Percentiles rank a stretch among this genome's conserved stretches.
Conservation (phyloP, 1,140 invertebrate genomes). For the Harpegnathos saltator region DNA sequence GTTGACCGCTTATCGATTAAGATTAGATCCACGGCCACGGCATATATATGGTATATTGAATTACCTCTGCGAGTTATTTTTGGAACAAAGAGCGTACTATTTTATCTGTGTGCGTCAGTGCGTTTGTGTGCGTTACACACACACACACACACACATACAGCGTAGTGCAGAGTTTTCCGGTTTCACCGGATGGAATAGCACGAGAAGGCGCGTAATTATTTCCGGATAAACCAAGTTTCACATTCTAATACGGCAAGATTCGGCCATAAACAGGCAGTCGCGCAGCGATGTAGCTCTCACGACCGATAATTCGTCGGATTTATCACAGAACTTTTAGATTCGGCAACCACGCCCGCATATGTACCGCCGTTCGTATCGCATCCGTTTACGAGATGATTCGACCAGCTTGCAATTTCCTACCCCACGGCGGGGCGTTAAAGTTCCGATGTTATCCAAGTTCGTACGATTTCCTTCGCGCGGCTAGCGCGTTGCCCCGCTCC, state of each 20-base stretch:
- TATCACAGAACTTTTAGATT: slow-evolving; percentile 62
- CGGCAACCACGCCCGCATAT: slow-evolving; percentile 38
- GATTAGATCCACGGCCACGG: slow-evolving; percentile 61
- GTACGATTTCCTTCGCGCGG: slow-evolving; percentile 7
- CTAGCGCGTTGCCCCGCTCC: neutral
- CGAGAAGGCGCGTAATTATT: slow-evolving; percentile 12
- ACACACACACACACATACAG: too few species aligned
- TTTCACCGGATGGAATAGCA: slow-evolving; percentile 4
- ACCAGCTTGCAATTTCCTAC: slow-evolving; percentile 51
- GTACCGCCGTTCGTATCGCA: slow-evolving; percentile 46
- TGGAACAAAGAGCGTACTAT: slow-evolving; percentile 4
- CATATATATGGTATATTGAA: slow-evolving; percentile 61
- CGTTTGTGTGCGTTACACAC: neutral
- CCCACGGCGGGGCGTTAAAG: slow-evolving; percentile 21
- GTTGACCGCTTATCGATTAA: slow-evolving; percentile 66
- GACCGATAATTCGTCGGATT: slow-evolving; percentile 52
- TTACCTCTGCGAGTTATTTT: slow-evolving; percentile 52
- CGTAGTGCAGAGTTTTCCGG: neutral
- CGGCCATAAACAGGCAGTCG: slow-evolving; percentile 5
- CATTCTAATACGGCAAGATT: slow-evolving; percentile 12
- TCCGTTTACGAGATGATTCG: slow-evolving; percentile 41
- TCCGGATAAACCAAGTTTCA: neutral
- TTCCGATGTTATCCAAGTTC: slow-evolving; percentile 52
- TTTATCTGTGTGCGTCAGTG: neutral
- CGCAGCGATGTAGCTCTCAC: slow-evolving; percentile 8